phyloP scores from a whole-genome alignment of 2,113 vertebrate species.

The Climacteris rufus region DNA sequence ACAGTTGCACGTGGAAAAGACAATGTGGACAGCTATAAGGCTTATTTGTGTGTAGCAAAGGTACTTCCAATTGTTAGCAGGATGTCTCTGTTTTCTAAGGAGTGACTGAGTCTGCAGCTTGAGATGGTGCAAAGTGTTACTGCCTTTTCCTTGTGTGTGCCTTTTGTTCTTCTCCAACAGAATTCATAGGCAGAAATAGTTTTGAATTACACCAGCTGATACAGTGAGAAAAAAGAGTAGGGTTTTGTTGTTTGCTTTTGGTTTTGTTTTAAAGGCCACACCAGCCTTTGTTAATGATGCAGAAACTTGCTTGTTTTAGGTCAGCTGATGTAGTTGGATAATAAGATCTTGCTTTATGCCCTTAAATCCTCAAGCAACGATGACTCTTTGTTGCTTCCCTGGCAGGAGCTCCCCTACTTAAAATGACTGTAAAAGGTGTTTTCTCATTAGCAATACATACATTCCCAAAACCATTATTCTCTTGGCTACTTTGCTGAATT shows the following conservation, averaged over 20 bases:
- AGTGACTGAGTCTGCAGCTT: neutral
- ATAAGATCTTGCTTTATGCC: neutral
- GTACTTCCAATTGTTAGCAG: neutral
- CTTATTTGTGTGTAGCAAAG: rapidly evolving
- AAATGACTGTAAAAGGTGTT: neutral
- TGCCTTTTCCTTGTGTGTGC: no score
- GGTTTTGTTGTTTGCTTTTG: neutral
- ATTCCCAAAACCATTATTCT: neutral
- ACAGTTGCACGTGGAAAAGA: neutral
- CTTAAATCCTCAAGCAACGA: neutral
- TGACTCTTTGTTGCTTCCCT: neutral
- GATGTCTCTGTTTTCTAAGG: neutral
- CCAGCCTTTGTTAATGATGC: neutral
- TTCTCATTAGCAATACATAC: neutral
- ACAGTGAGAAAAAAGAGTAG: neutral
- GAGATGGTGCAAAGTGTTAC: neutral
- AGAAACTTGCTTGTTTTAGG: neutral
- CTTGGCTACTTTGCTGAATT: neutral
- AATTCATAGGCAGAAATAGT: neutral
- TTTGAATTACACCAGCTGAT: neutral
- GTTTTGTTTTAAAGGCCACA: neutral
- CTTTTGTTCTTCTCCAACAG: no score
- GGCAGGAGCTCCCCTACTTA: neutral
- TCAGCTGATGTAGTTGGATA: neutral
- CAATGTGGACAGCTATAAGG: neutral